Conservation (phyloP, 2,797 vertebrate genomes). For the Tiaroga cobitis region DNA sequence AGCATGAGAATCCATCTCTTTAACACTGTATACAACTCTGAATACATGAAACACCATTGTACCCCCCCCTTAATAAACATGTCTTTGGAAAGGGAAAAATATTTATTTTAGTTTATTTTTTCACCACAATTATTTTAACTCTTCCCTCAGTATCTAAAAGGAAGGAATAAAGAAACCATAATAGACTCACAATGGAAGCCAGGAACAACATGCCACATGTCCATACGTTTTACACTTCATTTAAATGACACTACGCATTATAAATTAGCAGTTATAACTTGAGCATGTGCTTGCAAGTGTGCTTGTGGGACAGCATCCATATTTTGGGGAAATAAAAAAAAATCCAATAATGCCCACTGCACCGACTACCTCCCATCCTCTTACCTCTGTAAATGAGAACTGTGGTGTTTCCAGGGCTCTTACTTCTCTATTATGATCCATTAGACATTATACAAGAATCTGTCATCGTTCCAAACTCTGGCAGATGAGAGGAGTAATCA, state of each 20-base stretch:
- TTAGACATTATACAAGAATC: constrained; percentile 4
- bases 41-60: too few species aligned
- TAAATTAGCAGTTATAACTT: background rate
- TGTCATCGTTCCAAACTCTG: constrained; percentile 10
- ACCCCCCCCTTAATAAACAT: background rate
- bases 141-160: background rate
- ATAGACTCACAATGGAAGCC: background rate
- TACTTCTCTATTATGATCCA: constrained; percentile 6
- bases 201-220: background rate
- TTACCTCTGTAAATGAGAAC: background rate
- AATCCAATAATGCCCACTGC: background rate
- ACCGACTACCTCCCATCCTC: background rate
- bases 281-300: background rate
- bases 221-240: background rate
- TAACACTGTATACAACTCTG: too few species aligned
- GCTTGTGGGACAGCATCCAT: background rate
- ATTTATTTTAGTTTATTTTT: background rate
- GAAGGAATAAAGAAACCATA: background rate
- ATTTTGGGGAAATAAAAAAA: background rate
- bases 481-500: constrained; percentile 8
- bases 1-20: too few species aligned
- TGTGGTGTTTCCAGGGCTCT: background rate
- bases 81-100: background rate
- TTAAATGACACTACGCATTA: background rate
- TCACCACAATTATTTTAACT: background rate